Evolutionary conservation across 2,888 invertebrate species (phyloP).

Genomic region (Cheiracanthium punctorium): DNA sequence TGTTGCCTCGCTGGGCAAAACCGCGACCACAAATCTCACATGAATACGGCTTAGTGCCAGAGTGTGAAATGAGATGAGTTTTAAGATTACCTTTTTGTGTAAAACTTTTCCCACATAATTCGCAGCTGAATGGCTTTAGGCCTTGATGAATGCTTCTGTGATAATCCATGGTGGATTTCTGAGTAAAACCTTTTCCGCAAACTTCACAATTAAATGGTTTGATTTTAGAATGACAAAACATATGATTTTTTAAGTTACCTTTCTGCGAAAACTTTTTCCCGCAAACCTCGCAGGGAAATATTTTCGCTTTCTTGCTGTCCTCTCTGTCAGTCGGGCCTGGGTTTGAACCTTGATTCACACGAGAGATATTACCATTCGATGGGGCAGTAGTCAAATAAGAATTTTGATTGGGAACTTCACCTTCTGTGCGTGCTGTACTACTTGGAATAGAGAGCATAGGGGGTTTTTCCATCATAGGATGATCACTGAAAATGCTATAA

Average conservation of each 20-base stretch:
- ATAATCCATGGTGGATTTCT: constrained; percentile 69
- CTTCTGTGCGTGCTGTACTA: constrained; percentile 61
- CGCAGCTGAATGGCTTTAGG: constrained; percentile 67
- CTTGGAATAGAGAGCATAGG: constrained; percentile 64
- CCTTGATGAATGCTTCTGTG: constrained; percentile 69
- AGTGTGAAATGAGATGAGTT: constrained; percentile 69
- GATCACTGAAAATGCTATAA: constrained; percentile 69
- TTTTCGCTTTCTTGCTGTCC: constrained; percentile 65
- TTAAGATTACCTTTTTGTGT: constrained; percentile 70
- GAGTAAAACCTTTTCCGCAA: constrained; percentile 69
- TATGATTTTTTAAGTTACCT: constrained; percentile 67
- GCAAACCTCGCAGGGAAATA: constrained; percentile 70
- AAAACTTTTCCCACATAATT: constrained; percentile 70
- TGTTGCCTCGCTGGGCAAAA: constrained; percentile 69
- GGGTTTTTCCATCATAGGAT: constrained; percentile 67
- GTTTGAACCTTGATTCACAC: constrained; percentile 29
- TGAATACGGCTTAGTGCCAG: constrained; percentile 65
- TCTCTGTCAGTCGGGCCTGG: constrained; percentile 34
- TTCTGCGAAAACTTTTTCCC: constrained; percentile 70
- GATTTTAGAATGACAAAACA: constrained; percentile 65
- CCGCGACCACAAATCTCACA: constrained; percentile 71
- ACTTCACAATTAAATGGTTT: constrained; percentile 69
- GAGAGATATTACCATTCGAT: constrained; percentile 46
- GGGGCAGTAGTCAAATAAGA: constrained; percentile 61
- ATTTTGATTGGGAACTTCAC: constrained; percentile 56